A percentile compares a stretch with the other conserved stretches of the same genome.
Evolutionary conservation across 2,113 vertebrate genomes (phyloP).

Genomic region (Oceanodroma tethys): DNA sequence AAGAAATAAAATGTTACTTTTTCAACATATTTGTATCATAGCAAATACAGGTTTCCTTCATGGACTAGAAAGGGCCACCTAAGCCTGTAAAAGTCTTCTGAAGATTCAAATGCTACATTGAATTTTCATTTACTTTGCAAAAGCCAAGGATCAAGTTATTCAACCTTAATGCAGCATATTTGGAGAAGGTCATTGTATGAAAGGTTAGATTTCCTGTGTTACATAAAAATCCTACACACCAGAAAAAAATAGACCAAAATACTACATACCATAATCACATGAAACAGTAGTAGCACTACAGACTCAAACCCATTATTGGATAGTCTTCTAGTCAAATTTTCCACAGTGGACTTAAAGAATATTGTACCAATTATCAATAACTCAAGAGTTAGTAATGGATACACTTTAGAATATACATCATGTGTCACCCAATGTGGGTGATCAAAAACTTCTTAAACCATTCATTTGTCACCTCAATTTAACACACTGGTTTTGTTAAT

Average conservation of each 20-base stretch:
- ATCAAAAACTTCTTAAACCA: conserved; percentile 1
- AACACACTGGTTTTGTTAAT: not conserved
- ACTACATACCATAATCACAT: not conserved
- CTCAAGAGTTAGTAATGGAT: conserved; percentile 5
- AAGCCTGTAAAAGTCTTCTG: not conserved
- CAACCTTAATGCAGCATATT: not conserved
- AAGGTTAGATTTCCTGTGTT: not conserved
- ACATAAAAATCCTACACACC: not conserved
- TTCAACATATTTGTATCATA: not conserved
- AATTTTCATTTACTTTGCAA: not conserved
- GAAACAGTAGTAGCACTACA: conserved; percentile 17
- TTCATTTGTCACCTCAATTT: not conserved
- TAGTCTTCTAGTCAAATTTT: not conserved
- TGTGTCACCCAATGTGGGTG: conserved; percentile 72
- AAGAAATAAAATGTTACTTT: not conserved
- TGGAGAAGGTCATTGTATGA: not conserved
- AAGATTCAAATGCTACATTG: not conserved
- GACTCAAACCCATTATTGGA: conserved; percentile 6
- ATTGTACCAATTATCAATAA: not conserved
- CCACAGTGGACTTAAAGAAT: not conserved
- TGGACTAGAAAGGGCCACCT: not conserved
- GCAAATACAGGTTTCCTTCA: not conserved
- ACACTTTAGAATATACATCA: conserved; percentile 17
- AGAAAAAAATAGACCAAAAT: not conserved
- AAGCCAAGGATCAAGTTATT: not conserved